Conservation (phyloP, 2,888 invertebrate genomes). For the Aporophyla lueneburgensis region DNA sequence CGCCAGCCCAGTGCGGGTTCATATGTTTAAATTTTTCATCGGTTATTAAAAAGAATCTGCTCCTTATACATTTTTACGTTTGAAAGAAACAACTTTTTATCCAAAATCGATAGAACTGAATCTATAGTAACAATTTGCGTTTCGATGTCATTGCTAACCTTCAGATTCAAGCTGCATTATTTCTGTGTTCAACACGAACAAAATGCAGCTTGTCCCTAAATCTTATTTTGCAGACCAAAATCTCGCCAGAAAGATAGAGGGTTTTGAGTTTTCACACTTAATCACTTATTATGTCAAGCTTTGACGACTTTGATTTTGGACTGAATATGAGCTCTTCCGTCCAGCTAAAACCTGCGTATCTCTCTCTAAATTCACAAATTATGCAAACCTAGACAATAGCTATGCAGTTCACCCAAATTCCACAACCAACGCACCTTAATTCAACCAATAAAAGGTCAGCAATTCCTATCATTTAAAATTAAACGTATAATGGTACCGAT, state of each 20-base stretch:
- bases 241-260: background rate
- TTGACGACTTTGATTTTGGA: background rate
- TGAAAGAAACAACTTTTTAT: too few relatives aligned
- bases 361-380: background rate
- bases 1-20: too few relatives aligned
- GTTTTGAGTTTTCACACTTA: background rate
- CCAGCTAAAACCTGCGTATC: background rate
- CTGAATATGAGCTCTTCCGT: too few relatives aligned
- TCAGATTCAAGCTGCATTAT: background rate
- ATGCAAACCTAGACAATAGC: background rate
- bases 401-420: conserved; percentile 34
- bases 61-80: too few relatives aligned
- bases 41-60: too few relatives aligned
- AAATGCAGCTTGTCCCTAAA: background rate
- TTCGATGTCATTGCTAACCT: too few relatives aligned
- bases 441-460: conserved; percentile 39
- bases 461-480: conserved; percentile 44
- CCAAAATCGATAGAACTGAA: too few relatives aligned
- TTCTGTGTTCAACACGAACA: background rate
- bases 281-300: background rate
- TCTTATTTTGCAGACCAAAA: background rate
- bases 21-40: too few relatives aligned
- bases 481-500: too few relatives aligned
- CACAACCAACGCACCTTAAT: conserved; percentile 41
- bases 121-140: too few relatives aligned